These are phyloP conservation scores for Calidris pugnax DNA, from an alignment of 2,113 vertebrate species.

Conservation along the genomic window DNA sequence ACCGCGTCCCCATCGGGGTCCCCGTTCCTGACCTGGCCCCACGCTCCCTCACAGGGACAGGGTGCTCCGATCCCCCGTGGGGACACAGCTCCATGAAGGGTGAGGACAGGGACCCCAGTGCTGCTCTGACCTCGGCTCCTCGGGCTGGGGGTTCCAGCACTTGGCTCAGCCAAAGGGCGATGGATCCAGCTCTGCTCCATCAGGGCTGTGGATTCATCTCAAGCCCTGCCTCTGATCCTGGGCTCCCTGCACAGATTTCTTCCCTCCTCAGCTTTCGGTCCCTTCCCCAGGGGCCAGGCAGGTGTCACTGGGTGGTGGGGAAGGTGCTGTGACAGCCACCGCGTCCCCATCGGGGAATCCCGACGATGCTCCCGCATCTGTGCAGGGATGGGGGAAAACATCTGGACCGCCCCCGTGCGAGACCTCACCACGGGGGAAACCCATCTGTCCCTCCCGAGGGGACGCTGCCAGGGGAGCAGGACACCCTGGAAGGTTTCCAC, in stretches of 20 bases:
- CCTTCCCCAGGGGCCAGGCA: fast-evolving
- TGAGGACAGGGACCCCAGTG: neutral
- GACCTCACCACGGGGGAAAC: fast-evolving
- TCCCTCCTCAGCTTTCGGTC: neutral
- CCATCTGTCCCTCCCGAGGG: neutral
- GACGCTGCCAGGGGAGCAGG: neutral
- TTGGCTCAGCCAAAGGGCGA: neutral
- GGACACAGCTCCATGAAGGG: neutral
- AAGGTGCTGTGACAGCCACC: neutral
- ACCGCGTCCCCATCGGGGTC: fast-evolving
- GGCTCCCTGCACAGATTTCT: neutral
- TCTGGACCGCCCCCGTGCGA: neutral
- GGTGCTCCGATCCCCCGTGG: fast-evolving
- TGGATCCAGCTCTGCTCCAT: neutral
- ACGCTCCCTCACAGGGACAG: fast-evolving
- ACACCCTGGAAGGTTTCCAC: neutral
- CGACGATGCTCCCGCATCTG: fast-evolving
- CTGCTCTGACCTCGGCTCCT: neutral
- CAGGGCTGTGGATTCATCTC: neutral
- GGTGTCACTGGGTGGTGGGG: neutral
- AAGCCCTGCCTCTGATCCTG: neutral
- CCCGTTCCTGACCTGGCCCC: neutral
- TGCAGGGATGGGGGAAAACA: neutral
- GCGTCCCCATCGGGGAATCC: neutral
- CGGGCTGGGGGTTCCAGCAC: fast-evolving